Evolutionary conservation across 2,888 invertebrate genomes (phyloP).

Genomic region (Drosophila emarginata): DNA sequence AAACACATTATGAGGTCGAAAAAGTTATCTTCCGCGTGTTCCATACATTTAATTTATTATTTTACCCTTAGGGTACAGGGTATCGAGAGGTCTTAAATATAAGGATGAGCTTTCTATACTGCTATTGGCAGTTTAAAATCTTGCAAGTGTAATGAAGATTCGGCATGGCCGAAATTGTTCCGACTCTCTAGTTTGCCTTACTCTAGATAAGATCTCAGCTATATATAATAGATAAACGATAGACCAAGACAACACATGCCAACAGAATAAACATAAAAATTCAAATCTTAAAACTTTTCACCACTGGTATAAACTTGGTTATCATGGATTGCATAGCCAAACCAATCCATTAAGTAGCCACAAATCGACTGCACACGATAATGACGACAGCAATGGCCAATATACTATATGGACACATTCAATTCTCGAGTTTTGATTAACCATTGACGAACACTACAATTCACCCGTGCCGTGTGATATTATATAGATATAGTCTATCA

Average conservation of each 20-base stretch:
- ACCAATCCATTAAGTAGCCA: not conserved
- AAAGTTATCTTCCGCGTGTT: no score
- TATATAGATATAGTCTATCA: not conserved
- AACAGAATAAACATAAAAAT: not conserved
- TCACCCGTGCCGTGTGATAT: not conserved
- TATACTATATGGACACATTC: not conserved
- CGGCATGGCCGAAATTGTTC: no score
- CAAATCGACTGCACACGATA: not conserved
- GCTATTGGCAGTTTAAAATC: no score
- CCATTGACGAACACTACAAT: not conserved
- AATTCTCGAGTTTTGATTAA: not conserved
- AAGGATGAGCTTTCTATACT: no score
- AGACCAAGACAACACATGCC: not conserved
- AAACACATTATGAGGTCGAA: no score
- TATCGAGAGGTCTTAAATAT: no score
- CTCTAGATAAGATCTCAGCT: not conserved
- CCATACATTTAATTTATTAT: no score
- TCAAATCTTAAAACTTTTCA: not conserved
- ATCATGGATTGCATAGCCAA: not conserved
- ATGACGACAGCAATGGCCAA: conserved; percentile 1
- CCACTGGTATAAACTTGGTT: not conserved
- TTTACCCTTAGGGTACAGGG: no score
- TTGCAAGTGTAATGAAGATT: no score
- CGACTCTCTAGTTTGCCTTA: not conserved
- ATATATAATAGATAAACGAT: not conserved